Base-by-base conservation (phyloP, 2,113 vertebrate genomes). In the Mola mola region DNA sequence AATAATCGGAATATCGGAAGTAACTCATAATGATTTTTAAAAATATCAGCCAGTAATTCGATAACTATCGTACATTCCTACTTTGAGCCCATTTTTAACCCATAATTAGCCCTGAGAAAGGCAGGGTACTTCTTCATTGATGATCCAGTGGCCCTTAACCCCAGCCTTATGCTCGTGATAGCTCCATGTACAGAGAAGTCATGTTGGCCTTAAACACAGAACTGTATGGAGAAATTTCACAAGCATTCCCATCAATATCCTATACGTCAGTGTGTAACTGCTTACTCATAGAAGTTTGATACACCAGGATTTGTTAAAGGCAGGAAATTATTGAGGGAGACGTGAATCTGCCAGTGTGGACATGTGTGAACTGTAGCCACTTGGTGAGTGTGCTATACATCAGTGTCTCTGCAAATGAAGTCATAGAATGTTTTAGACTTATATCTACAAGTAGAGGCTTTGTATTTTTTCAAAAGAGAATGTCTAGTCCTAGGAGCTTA, bases 61-160 rank as follows among this genome's bases (percentile, higher is more conserved):
- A n/a, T n/a, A n/a, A n/a, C n/a, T n/a, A n/a, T n/a, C n/a, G n/a
- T n/a, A 2, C 28, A 7, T 29, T 29, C 28, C 28, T 29, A 79
- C 79, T 85, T 72, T 84, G 31, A 82, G 52, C 43, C 67, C 79
- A 79, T 86, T 86, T 83, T 81, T 83, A 74, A 72, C 64, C 61
- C 55, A 58, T 86, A 81, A 85, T 21, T 48, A 53, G 61, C 52
- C 52, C 44, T 48, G 13, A 73, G 61, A 79, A 71, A 42, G 33
- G 11, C 58, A 25, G 55, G 64, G 28, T n/a, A n/a, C n/a, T n/a
- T n/a, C n/a, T n/a, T n/a, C n/a, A n/a, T n/a, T n/a, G n/a, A n/a
- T n/a, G n/a, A n/a, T n/a, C n/a, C n/a, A n/a, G n/a, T n/a, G n/a
- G n/a, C n/a, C n/a, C n/a, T n/a, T n/a, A n/a, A n/a, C n/a, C n/a